These are phyloP conservation scores for Tipula vernalis DNA, from an alignment of 2,888 invertebrate genomes.

Conservation along the genomic window DNA sequence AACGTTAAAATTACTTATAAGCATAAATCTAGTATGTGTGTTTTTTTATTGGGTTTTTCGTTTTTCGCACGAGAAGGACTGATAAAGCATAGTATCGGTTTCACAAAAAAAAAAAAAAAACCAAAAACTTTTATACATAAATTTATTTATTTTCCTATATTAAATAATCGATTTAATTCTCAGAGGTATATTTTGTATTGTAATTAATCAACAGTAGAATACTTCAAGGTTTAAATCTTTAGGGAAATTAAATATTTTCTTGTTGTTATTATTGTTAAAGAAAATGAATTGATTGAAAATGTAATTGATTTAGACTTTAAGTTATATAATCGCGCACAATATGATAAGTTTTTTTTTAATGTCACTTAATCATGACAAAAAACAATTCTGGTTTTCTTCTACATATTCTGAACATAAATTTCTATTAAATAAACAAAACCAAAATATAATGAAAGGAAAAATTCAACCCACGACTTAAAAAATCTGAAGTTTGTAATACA, in stretches of 20 bases:
- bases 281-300: neutral
- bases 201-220: neutral
- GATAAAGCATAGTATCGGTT: too few relatives aligned
- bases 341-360: neutral
- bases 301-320: neutral
- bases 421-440: neutral
- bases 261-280: neutral
- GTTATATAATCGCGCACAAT: neutral
- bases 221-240: neutral
- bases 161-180: neutral
- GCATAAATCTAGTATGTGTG: too few relatives aligned
- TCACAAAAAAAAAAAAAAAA: too few relatives aligned
- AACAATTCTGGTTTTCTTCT: neutral
- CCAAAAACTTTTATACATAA: too few relatives aligned
- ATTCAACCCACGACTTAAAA: neutral
- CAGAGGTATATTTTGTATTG: neutral
- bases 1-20: too few relatives aligned
- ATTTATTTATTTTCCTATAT: too few relatives aligned
- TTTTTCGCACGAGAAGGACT: too few relatives aligned
- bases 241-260: neutral
- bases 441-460: neutral
- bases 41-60: too few relatives aligned
- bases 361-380: neutral
- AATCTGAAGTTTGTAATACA: neutral
- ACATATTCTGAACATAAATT: neutral